phyloP scores from a whole-genome alignment of 2,797 vertebrate genomes.

The Hyperoplus immaculatus region DNA sequence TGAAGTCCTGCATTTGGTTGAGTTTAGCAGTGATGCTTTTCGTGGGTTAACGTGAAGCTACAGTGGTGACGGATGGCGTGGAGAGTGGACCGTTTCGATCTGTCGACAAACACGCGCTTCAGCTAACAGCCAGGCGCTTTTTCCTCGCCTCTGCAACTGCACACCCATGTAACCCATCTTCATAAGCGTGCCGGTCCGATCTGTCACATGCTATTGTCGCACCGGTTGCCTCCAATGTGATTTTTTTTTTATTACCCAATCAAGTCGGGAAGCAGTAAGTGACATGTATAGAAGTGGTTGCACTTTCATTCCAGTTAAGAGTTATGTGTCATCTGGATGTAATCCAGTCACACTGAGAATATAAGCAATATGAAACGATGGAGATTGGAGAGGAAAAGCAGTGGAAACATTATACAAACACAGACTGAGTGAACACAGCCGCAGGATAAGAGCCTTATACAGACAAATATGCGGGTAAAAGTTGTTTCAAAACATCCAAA shows the following conservation, averaged over 20 bases:
- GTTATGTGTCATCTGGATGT: conserved; percentile 38
- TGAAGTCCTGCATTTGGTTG: conserved; percentile 14
- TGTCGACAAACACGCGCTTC: conserved; percentile 20
- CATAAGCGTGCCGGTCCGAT: conserved; percentile 37
- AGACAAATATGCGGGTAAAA: conserved; percentile 28
- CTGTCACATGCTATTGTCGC: conserved; percentile 49
- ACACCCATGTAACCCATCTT: conserved; percentile 51
- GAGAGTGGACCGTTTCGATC: conserved; percentile 27
- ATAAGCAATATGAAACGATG: conserved; percentile 38
- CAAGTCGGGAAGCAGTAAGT: conserved; percentile 43
- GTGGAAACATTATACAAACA: conserved; percentile 18
- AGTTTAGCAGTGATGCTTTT: conserved; percentile 30
- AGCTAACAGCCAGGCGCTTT: conserved; percentile 35
- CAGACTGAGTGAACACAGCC: conserved; percentile 8
- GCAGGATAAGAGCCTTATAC: conserved; percentile 23
- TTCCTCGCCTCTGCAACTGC: conserved; percentile 19
- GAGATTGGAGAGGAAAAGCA: conserved; percentile 16
- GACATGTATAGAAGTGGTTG: conserved; percentile 44
- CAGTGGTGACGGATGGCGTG: conserved; percentile 41
- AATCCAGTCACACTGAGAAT: conserved; percentile 13
- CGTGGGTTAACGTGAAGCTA: conserved; percentile 25
- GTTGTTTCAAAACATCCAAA: conserved; percentile 20
- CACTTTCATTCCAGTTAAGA: conserved; percentile 31
- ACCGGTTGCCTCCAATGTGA: conserved; percentile 6
- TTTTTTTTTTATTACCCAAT: conserved; percentile 53